Percentiles rank a stretch among this genome's conserved stretches.
Evolutionary conservation across 37 sponge, comb jelly and placozoan genomes (phyloP).

Genomic region (Eunapius fragilis): DNA sequence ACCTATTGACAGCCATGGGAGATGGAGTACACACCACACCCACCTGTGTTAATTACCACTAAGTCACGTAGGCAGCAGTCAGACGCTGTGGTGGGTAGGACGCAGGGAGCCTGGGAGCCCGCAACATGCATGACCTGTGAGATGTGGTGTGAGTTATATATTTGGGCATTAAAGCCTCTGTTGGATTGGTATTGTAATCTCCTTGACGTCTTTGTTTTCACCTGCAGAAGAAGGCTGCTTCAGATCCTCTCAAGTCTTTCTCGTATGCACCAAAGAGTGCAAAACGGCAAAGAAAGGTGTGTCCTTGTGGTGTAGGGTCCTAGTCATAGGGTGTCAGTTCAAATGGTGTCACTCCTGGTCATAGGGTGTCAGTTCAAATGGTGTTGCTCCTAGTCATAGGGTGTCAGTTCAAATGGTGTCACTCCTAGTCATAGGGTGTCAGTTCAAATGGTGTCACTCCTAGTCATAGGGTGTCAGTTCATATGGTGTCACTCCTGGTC

Average conservation of each 20-base stretch:
- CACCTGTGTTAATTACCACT: neutral
- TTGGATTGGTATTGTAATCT: too few species aligned
- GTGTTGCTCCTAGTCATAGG: too few species aligned
- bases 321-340: neutral
- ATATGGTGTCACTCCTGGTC: neutral
- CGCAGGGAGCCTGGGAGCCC: neutral
- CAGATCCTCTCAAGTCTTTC: neutral
- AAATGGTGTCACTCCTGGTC: too few species aligned
- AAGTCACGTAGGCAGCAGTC: neutral
- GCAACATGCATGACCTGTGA: neutral
- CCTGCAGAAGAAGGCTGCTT: neutral
- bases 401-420: too few species aligned
- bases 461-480: neutral
- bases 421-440: neutral
- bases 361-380: too few species aligned
- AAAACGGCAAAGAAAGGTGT: neutral
- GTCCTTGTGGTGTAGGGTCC: neutral
- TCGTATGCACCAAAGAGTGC: neutral
- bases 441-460: neutral
- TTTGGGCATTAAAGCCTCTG: too few species aligned
- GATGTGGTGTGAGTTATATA: neutral
- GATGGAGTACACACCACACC: neutral
- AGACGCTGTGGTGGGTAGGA: neutral
- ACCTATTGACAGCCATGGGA: neutral
- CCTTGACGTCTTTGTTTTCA: neutral